A percentile compares a stretch with the other conserved stretches of the same genome.
These are phyloP conservation scores for Ahaetulla prasina DNA, from an alignment of 2,113 vertebrate genomes.

Conservation along the genomic window DNA sequence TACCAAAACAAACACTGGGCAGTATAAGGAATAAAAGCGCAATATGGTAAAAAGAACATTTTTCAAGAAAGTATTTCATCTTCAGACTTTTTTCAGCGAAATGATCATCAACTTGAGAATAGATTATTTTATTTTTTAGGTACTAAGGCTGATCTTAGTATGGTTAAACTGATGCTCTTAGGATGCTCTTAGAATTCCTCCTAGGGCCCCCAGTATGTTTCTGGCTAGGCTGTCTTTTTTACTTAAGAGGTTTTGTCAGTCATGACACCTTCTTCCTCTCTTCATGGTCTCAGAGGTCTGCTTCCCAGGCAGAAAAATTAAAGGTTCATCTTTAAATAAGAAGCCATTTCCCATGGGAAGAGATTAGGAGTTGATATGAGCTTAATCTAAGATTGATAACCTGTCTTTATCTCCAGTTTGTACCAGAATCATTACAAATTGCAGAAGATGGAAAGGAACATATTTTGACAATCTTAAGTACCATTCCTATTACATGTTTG, in stretches of 20 bases:
- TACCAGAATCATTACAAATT: conserved; percentile 72
- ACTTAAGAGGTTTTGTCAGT: background rate
- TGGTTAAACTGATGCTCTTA: background rate
- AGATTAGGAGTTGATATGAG: background rate
- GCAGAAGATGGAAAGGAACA: conserved; percentile 75
- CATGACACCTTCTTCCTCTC: background rate
- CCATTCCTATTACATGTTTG: conserved; percentile 62
- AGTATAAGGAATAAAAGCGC: background rate
- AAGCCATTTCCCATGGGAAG: background rate
- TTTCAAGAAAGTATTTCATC: background rate
- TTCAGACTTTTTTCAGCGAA: background rate
- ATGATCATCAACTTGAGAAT: background rate
- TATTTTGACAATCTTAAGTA: conserved; percentile 72
- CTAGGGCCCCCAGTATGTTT: background rate
- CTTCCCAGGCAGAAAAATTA: background rate
- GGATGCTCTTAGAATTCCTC: background rate
- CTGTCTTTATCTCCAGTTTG: conserved; percentile 67
- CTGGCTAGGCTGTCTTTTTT: background rate
- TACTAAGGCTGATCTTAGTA: background rate
- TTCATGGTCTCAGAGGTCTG: background rate
- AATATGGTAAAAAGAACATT: background rate
- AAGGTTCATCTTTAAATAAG: background rate
- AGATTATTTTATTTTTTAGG: background rate
- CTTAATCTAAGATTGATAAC: background rate
- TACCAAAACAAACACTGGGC: background rate